Conservation (phyloP, 1,140 invertebrate genomes). For the Drosophila nebulosa region DNA sequence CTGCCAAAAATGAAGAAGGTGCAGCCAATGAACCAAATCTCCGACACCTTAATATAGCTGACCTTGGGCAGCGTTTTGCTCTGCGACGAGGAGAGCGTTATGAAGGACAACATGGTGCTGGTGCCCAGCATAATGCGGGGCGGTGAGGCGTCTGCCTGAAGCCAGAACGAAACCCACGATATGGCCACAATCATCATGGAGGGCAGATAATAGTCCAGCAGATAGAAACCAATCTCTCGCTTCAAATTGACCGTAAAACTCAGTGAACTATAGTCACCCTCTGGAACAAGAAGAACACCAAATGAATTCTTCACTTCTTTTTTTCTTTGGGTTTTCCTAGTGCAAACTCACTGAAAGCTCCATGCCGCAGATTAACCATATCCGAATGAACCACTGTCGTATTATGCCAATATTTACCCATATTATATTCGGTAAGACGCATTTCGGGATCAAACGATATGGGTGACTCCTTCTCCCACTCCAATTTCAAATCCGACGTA, state of each 20-base stretch:
- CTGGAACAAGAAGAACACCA: constrained; percentile 78
- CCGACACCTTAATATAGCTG: constrained; percentile 93
- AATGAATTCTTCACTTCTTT: too few species aligned
- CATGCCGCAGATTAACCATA: constrained; percentile 83
- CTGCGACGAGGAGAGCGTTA: constrained; percentile 90
- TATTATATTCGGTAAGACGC: constrained; percentile 90
- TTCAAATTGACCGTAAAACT: constrained; percentile 89
- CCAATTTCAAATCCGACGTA: constrained; percentile 86
- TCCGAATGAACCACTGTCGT: constrained; percentile 84
- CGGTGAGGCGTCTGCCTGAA: constrained; percentile 92
- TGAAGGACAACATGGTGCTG: constrained; percentile 93
- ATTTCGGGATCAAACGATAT: constrained; percentile 89
- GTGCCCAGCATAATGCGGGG: constrained; percentile 90
- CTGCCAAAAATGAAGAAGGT: constrained; percentile 92
- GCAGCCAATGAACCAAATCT: constrained; percentile 93
- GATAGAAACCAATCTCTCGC: constrained; percentile 92
- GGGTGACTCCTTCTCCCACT: constrained; percentile 88
- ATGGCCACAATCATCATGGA: constrained; percentile 93
- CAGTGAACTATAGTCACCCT: constrained; percentile 90
- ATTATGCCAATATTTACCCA: constrained; percentile 87
- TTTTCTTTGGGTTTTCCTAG: too few species aligned
- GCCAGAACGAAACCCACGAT: constrained; percentile 95
- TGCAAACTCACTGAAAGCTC: constrained; percentile 85
- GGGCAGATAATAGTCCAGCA: constrained; percentile 94
- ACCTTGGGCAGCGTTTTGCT: constrained; percentile 91